Evolutionary conservation across 2,888 invertebrate species (phyloP), one percentile per base, ranked within the genome.

Genomic region (Allygus modestus): DNA sequence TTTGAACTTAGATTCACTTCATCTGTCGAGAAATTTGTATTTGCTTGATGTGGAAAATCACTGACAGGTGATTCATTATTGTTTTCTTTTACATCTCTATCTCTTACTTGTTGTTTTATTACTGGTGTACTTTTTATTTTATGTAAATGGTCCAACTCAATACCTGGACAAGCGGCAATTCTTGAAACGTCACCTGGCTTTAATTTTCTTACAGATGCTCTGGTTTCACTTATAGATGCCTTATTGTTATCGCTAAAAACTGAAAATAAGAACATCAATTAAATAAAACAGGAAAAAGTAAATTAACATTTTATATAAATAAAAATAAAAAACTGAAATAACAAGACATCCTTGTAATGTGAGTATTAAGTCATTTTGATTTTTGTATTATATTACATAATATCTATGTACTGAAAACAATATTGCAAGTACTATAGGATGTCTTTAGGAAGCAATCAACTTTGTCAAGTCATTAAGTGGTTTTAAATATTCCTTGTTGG

Each of bases 181-280:
- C 91, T 7, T 41, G 46, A 77, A 17, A 77, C 46, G 15, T 77
- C 75, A 46, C 26, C 41, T 1, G 95, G 93, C 88, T 92, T 93
- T 43, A 96, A 90, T 88, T 94, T 95, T 87, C 93, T 93, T 15
- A 96, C 93, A 23, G 93, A 92, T 0, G 96, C 94, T 89, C 93
- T 94, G 23, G 92, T 93, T 90, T 95, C 94, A 65, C 28, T 65
- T 81, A 91, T 94, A 15, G 31, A 89, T 94, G 93, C 4, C 92
- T 92, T 83, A 91, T 91, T 73, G 93, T 91, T 43, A 94, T 94
- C 84, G 96, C 96, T 96, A 87, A 84, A 90, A 89, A 86, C 28
- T 86, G 86, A 85, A 81, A 71, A 73, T 58, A 58, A 84, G 43
- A 82, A 71, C 81, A n/a, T 61, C 28, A 81, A 28, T 43, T 69